Percentiles rank a stretch among this genome's conserved stretches.
Conservation (phyloP, 2,888 invertebrate genomes). For the Xestoiulus laeticollis region DNA sequence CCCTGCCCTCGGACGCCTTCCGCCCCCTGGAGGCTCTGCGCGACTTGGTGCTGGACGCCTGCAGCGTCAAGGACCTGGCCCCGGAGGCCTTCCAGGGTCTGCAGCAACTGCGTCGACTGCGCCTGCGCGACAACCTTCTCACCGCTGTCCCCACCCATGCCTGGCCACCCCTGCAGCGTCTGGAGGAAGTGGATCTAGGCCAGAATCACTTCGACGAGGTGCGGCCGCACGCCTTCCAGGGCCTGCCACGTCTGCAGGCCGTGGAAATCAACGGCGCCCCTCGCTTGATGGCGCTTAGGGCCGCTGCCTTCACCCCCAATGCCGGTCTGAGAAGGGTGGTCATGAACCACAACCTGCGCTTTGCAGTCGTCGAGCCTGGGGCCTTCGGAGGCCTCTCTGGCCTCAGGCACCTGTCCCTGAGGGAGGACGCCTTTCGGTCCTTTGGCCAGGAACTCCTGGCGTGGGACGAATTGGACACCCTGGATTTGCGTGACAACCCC, state of each 20-base stretch:
- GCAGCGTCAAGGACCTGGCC: constrained; percentile 69
- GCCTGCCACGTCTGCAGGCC: constrained; percentile 81
- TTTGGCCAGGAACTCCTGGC: constrained; percentile 80
- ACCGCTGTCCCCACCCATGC: constrained; percentile 79
- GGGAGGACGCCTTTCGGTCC: constrained; percentile 78
- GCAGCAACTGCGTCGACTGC: constrained; percentile 75
- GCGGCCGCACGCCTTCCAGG: constrained; percentile 81
- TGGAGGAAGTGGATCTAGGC: constrained; percentile 79
- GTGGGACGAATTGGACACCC: constrained; percentile 75
- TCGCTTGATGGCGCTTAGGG: constrained; percentile 75
- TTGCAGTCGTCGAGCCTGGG: constrained; percentile 79
- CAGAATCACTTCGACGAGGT: constrained; percentile 79
- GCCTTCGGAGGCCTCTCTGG: constrained; percentile 85
- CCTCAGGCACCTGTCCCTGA: constrained; percentile 78
- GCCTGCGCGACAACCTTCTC: constrained; percentile 84
- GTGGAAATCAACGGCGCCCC: constrained; percentile 77
- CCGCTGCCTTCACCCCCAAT: constrained; percentile 84
- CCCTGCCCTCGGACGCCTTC: constrained; percentile 56
- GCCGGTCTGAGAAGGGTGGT: constrained; percentile 60
- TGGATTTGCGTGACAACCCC: constrained; percentile 83
- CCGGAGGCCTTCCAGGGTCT: constrained; percentile 80
- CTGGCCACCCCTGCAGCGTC: constrained; percentile 78
- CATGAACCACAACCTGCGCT: constrained; percentile 78
- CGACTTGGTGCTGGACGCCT: constrained; percentile 68
- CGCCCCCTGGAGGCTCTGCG: constrained; percentile 48